Conservation (phyloP, 2,113 vertebrate species). For the Pholis gunnellus region DNA sequence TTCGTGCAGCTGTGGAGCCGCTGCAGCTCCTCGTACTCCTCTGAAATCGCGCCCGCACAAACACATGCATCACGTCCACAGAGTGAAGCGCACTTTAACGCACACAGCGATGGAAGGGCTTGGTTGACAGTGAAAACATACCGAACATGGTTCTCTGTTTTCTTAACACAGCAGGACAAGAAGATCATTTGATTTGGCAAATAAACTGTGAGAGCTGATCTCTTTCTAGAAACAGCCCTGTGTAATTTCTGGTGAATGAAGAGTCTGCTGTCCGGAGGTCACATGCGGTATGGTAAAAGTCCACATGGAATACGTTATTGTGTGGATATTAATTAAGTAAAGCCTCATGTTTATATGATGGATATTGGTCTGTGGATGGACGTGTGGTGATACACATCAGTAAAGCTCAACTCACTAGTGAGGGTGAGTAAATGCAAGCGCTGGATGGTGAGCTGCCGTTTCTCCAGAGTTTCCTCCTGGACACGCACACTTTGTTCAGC, state of each 20-base stretch:
- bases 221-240: constrained; percentile 36
- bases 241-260: constrained; percentile 24
- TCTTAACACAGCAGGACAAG: constrained; percentile 49
- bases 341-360: background rate
- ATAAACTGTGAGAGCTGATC: constrained; percentile 11
- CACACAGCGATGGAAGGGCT: constrained; percentile 51
- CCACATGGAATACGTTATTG: background rate
- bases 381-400: background rate
- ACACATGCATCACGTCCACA: constrained; percentile 42
- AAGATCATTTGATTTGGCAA: constrained; percentile 57
- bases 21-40: constrained; percentile 83
- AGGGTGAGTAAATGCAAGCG: constrained; percentile 75
- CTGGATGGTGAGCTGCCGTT: constrained; percentile 77
- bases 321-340: background rate
- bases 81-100: constrained; percentile 16
- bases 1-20: constrained; percentile 78
- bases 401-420: constrained; percentile 78
- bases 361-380: background rate
- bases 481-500: constrained; percentile 75
- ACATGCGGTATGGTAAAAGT: background rate
- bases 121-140: constrained; percentile 67
- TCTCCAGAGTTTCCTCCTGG: constrained; percentile 81
- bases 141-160: constrained; percentile 52
- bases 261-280: background rate
- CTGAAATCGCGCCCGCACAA: constrained; percentile 72